Conservation (phyloP, 2,797 vertebrate species). For the Myotis planiceps region DNA sequence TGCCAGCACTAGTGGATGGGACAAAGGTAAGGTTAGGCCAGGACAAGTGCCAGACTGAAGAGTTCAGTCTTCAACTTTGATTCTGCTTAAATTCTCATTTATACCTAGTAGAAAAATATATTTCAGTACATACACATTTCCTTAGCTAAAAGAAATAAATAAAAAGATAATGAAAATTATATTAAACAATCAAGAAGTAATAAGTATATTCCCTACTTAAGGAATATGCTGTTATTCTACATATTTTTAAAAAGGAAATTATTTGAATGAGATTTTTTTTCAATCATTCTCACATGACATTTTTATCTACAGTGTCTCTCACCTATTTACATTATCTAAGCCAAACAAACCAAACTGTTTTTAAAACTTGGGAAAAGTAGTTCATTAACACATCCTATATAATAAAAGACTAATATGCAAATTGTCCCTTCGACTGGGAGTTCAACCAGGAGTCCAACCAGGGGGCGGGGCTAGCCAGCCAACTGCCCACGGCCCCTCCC, state of each 20-base stretch:
- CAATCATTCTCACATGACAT: neutral
- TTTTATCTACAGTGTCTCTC: neutral
- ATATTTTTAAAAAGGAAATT: slow-evolving; percentile 21
- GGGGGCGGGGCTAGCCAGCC: too few species aligned
- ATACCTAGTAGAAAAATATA: neutral
- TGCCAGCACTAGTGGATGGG: neutral
- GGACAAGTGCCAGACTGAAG: neutral
- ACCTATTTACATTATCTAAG: neutral
- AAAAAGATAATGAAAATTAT: slow-evolving; percentile 5
- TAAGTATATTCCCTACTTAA: neutral
- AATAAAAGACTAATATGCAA: too few species aligned
- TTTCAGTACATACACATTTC: neutral
- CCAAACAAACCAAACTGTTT: slow-evolving; percentile 41
- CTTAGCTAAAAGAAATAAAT: slow-evolving; percentile 2
- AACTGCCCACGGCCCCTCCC: too few species aligned
- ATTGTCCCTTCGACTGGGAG: too few species aligned
- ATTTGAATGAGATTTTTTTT: neutral
- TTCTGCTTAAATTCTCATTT: neutral
- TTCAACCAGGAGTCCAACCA: too few species aligned
- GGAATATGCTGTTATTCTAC: neutral
- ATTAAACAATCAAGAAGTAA: neutral
- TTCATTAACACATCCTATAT: neutral
- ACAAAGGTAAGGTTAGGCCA: neutral
- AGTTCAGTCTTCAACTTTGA: neutral
- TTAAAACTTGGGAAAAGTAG: slow-evolving; percentile 21